Evolutionary conservation across 2,888 invertebrate species (phyloP).

Genomic region (Urechis unicinctus): DNA sequence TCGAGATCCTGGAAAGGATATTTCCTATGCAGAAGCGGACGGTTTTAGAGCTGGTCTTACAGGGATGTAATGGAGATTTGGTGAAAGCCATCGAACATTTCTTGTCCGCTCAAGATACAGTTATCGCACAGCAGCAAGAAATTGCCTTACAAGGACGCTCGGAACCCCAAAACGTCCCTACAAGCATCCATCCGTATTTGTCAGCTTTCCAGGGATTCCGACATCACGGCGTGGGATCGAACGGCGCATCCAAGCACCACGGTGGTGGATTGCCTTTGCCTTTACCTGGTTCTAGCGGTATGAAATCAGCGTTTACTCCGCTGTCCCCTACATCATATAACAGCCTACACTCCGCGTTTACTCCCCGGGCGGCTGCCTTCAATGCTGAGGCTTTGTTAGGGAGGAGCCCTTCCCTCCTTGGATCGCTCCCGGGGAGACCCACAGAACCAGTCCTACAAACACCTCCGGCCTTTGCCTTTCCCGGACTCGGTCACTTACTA

Average conservation of each 20-base stretch:
- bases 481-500: slow-evolving; percentile 11
- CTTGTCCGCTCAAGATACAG: slow-evolving; percentile 49
- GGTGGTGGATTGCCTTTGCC: too few relatives aligned
- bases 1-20: slow-evolving; percentile 76
- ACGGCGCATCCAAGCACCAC: not conserved
- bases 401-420: slow-evolving; percentile 4
- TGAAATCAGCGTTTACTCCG: slow-evolving; percentile 49
- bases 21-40: slow-evolving; percentile 82
- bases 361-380: slow-evolving; percentile 27
- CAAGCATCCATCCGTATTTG: slow-evolving; percentile 6
- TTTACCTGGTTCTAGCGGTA: too few relatives aligned
- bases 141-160: not conserved
- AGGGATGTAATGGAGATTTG: slow-evolving; percentile 85
- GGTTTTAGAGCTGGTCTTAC: slow-evolving; percentile 82
- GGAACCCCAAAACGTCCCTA: not conserved
- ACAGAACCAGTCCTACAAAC: slow-evolving; percentile 1
- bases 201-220: not conserved
- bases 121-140: slow-evolving; percentile 35
- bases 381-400: slow-evolving; percentile 19
- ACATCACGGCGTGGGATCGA: not conserved
- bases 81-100: slow-evolving; percentile 86
- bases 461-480: slow-evolving; percentile 9
- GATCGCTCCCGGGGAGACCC: not conserved
- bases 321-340: slow-evolving; percentile 25
- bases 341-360: slow-evolving; percentile 39